Conservation (phyloP, 1,140 invertebrate genomes). For the Chironomus striatipennis region DNA sequence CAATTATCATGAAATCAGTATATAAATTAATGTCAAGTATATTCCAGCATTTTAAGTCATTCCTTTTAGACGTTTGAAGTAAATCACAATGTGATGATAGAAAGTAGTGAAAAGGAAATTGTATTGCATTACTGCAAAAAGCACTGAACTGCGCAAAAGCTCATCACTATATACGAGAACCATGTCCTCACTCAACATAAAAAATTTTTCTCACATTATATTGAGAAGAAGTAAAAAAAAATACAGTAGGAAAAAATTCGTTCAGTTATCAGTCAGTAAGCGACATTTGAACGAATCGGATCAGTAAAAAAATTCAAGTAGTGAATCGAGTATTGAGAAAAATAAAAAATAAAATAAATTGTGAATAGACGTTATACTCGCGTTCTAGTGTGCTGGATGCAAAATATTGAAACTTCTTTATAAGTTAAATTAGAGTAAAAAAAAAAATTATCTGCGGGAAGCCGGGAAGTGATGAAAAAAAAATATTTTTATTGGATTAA, state of each 20-base stretch:
- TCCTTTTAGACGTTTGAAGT: too few relatives aligned
- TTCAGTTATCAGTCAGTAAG: constrained; percentile 18
- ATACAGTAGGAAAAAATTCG: background rate
- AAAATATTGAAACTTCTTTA: background rate
- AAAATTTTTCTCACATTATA: background rate
- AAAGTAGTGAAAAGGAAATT: too few relatives aligned
- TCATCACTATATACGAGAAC: background rate
- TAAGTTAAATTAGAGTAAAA: too few relatives aligned
- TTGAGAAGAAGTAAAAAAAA: background rate
- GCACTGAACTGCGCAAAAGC: background rate
- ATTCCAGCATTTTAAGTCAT: too few relatives aligned
- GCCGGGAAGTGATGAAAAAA: background rate
- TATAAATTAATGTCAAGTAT: too few relatives aligned
- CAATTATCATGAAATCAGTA: too few relatives aligned
- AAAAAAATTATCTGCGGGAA: background rate
- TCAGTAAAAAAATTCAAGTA: background rate
- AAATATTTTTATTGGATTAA: background rate
- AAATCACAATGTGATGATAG: too few relatives aligned
- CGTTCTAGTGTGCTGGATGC: background rate
- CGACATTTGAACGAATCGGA: constrained; percentile 15
- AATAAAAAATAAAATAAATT: background rate
- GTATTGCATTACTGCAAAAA: too few relatives aligned
- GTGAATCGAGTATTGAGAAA: background rate
- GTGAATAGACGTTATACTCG: background rate
- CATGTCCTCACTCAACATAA: constrained; percentile 5